Base-by-base conservation (phyloP, 2,888 invertebrate genomes). In the Ypsolopha sequella region DNA sequence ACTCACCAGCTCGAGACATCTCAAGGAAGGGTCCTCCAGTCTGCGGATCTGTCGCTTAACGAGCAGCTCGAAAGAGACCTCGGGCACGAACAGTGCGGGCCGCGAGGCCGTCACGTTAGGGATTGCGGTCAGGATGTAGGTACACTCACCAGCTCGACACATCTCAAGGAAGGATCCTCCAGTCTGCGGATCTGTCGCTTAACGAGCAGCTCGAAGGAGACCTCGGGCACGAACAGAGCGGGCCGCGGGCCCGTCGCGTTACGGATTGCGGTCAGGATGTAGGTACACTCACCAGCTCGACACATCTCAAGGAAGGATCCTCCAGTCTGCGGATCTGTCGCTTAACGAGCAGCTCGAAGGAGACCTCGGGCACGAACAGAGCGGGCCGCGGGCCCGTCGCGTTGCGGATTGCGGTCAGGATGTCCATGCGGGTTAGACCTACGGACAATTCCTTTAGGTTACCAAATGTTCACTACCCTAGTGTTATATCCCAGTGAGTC, bases 331-430 rank as follows among this genome's bases (percentile, higher is more conserved):
- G 89, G 58, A 99, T 99, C 86, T 99, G 99, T 46, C 99, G 89
- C 76, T 99, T 99, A 7, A 99, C 99, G 44, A 99, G 88, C 62
- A 99, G 76, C 77, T 99, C 99, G 81, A 99, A 99, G 0, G 99
- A 98, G 0, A 99, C 96, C 76, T 97, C 96, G 1, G 96, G 96
- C 48, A 96, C 95, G 75, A 97, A 97, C 0, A 96, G 82, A 0
- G 96, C 96, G 0, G 96, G 96, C 56, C 96, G 82, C 0, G 96
- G 96, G 1, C 96, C 98, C 9, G 99, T 99, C 2, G 99, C 99
- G 88, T 99, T 99, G 55, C 98, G 90, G 61, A 99, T 99, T 6
- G 99, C 99, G 35, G 99, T 99, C 54, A 99, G 88, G 64, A 99
- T 98, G 73, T 99, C 99, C 91, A 96, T 92, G 74, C 95, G 95